Percentiles rank a stretch among this genome's conserved stretches.
Conservation (phyloP, 2,113 vertebrate genomes). For the Struthidea cinerea region DNA sequence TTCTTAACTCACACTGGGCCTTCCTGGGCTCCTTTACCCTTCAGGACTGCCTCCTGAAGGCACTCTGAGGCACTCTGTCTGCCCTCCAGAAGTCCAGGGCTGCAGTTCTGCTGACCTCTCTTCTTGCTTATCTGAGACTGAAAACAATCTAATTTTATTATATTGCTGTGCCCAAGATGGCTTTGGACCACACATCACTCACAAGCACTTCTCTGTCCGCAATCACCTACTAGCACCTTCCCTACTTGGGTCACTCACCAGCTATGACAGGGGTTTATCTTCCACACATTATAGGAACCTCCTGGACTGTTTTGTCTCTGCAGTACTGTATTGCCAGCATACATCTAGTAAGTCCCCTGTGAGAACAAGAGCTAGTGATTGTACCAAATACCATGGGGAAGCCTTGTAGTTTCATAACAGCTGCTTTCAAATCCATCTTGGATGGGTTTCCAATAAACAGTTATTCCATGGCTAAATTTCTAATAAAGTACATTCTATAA, state of each 20-base stretch:
- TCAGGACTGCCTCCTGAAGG: not conserved
- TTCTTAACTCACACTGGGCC: rapidly evolving
- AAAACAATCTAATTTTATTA: not conserved
- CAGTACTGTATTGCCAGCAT: not conserved
- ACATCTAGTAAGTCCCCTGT: not conserved
- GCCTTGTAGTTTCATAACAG: not conserved
- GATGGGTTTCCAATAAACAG: not conserved
- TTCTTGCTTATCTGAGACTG: not conserved
- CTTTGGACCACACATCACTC: not conserved
- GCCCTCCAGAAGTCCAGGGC: not conserved
- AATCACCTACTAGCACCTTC: not conserved
- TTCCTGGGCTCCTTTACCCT: not conserved
- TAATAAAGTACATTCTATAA: not conserved
- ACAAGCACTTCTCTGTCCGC: not conserved
- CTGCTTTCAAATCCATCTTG: not conserved
- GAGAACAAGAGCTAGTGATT: not conserved
- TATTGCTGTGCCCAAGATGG: not conserved
- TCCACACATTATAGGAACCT: not conserved
- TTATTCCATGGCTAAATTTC: not conserved
- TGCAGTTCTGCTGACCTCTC: not conserved
- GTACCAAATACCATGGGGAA: not conserved
- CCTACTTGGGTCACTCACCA: not conserved
- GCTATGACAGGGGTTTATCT: not conserved
- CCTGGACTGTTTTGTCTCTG: not conserved
- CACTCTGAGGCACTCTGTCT: not conserved